Evolutionary conservation across 2,113 vertebrate genomes (phyloP), one percentile per base, ranked within the genome.

Genomic region (Cyprinodon brontotheroides): DNA sequence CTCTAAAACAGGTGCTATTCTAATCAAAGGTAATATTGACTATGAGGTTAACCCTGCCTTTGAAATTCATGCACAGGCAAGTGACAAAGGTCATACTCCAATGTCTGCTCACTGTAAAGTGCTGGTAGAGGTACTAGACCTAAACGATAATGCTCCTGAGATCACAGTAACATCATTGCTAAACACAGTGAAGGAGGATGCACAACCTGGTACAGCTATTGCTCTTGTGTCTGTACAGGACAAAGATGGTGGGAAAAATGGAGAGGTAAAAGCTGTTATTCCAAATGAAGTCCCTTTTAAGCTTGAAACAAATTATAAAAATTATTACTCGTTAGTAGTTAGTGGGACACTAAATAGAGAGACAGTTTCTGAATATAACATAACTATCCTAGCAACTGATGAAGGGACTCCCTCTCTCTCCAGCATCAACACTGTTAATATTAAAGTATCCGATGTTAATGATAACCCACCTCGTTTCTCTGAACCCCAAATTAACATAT

Each of bases 111-210:
- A 94, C 0, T 95, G 92, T 71, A 95, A 88, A 0, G 88, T 95
- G 13, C 39, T 95, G 39, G 87, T 96, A 17, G 85, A 95, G n/a
- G 86, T 96, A 14, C 0, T 93, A 48, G 95, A 96, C 68, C n/a
- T 94, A 4, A 96, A 96, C 8, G 95, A 96, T 70, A 95, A 95
- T 40, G 77, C 78, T 5, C 94, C 94, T 0, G 89, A 92, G 15
- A 65, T 95, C 39, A 72, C 45, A 0, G 73, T 94, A 61, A 94
- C 90, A 0, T 92, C 91, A 5, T 66, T 94, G 0, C 66, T 81
- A 0, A 76, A 36, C 3, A 73, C 68, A 0, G 83, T 93, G 2
- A 83, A 70, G 1, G 93, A 93, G 65, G 86, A 93, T 15, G 79
- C 83, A 10, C 67, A 37, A 4, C 14, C 75, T 20, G 90, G 90